These are phyloP conservation scores for Squalus acanthias DNA, from an alignment of 2,797 vertebrate species.

Conservation along the genomic window DNA sequence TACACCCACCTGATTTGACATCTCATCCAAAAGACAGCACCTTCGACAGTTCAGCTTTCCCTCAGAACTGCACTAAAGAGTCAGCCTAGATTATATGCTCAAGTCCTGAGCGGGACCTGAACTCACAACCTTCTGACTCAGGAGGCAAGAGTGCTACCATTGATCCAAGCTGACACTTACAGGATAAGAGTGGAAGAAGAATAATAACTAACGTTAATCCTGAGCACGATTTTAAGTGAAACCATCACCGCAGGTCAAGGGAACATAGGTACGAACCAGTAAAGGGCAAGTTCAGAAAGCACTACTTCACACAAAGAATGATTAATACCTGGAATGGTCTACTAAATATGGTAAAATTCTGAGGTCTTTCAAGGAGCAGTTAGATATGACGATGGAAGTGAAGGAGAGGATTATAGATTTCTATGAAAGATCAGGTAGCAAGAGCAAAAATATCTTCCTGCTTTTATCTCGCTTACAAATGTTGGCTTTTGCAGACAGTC, in stretches of 20 bases:
- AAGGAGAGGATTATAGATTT: not conserved
- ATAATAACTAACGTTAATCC: not conserved
- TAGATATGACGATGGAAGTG: not conserved
- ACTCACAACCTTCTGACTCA: not conserved
- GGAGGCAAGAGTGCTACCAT: not conserved
- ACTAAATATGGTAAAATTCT: not conserved
- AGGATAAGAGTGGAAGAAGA: not conserved
- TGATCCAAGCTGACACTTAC: not conserved
- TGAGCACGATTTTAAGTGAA: not conserved
- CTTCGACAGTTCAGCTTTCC: not conserved
- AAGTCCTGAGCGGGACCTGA: not conserved
- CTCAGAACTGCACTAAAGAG: not conserved
- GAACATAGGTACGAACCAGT: not conserved
- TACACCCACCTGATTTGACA: not conserved
- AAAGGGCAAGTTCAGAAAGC: not conserved
- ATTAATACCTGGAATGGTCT: not conserved
- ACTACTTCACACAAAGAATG: not conserved
- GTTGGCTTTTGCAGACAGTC: not conserved
- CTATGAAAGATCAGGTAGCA: not conserved
- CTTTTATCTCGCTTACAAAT: not conserved
- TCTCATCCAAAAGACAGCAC: not conserved
- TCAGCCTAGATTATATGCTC: too few relatives aligned
- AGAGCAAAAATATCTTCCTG: not conserved
- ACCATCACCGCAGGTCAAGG: not conserved
- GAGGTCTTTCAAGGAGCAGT: not conserved